phyloP scores from a whole-genome alignment of 2,888 invertebrate genomes.

The Caenorhabditis zanzibari region DNA sequence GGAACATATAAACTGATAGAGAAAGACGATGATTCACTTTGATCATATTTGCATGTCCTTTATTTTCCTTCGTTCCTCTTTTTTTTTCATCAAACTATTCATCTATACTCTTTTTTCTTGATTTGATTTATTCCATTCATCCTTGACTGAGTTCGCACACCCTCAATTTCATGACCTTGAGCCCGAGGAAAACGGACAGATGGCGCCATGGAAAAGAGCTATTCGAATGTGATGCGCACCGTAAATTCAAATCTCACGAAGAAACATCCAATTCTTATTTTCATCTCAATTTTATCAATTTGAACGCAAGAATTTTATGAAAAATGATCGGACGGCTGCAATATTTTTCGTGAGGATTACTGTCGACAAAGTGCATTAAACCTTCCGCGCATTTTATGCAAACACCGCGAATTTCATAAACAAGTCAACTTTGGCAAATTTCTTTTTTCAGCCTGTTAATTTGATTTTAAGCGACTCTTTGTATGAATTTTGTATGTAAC shows the following conservation, averaged over 20 bases:
- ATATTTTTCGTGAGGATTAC: constrained; percentile 1
- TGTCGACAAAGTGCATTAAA: constrained; percentile 2
- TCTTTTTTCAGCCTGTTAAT: background rate
- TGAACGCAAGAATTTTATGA: no score
- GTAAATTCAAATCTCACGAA: constrained; percentile 4
- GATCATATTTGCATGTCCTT: constrained; percentile 52
- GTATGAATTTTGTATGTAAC: background rate
- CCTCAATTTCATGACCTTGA: constrained; percentile 42
- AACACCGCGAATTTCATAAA: constrained; percentile 3
- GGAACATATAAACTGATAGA: constrained; percentile 41
- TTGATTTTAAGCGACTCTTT: background rate
- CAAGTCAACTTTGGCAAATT: constrained; percentile 4
- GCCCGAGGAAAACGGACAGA: constrained; percentile 17
- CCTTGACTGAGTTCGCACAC: constrained; percentile 18
- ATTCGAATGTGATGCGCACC: constrained; percentile 27
- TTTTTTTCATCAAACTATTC: constrained; percentile 3
- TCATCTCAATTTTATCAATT: no score
- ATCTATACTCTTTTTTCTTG: background rate
- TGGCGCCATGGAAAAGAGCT: constrained; percentile 44
- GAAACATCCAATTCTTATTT: no score
- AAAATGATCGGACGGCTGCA: no score
- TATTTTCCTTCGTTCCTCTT: constrained; percentile 15
- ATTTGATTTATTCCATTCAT: constrained; percentile 8
- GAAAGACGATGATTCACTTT: constrained; percentile 47
- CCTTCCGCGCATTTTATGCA: constrained; percentile 23